phyloP scores from a whole-genome alignment of 2,113 vertebrate genomes.

The Mustelus asterias region DNA sequence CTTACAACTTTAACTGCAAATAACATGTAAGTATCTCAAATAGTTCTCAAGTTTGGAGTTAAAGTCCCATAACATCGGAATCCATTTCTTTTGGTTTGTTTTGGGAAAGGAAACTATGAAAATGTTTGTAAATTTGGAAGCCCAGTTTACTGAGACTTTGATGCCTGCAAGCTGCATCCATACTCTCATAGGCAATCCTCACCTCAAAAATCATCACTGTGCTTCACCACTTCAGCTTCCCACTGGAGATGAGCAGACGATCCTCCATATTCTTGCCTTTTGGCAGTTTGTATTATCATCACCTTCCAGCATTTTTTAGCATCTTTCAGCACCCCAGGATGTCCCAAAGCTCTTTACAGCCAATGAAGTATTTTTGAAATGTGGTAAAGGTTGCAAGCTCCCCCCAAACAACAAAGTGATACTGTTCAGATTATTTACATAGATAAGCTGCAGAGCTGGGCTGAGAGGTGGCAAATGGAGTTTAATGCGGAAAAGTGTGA shows the following conservation, averaged over 20 bases:
- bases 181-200: neutral
- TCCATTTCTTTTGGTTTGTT: neutral
- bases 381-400: too few relatives aligned
- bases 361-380: too few relatives aligned
- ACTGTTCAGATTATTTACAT: too few relatives aligned
- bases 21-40: slow-evolving; percentile 18
- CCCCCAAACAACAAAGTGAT: too few relatives aligned
- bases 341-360: too few relatives aligned
- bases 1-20: neutral
- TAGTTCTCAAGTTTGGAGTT: neutral
- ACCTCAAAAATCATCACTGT: neutral
- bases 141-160: neutral
- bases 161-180: too few relatives aligned
- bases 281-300: neutral
- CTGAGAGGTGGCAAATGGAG: too few relatives aligned
- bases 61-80: neutral
- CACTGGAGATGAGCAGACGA: neutral
- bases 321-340: too few relatives aligned
- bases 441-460: too few relatives aligned
- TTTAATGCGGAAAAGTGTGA: too few relatives aligned
- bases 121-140: neutral
- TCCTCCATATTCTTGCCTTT: neutral
- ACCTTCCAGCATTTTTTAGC: neutral
- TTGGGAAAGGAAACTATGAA: neutral
- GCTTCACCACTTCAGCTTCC: neutral